phyloP scores from a whole-genome alignment of 2,797 vertebrate species.

The Heterohyrax brucei region DNA sequence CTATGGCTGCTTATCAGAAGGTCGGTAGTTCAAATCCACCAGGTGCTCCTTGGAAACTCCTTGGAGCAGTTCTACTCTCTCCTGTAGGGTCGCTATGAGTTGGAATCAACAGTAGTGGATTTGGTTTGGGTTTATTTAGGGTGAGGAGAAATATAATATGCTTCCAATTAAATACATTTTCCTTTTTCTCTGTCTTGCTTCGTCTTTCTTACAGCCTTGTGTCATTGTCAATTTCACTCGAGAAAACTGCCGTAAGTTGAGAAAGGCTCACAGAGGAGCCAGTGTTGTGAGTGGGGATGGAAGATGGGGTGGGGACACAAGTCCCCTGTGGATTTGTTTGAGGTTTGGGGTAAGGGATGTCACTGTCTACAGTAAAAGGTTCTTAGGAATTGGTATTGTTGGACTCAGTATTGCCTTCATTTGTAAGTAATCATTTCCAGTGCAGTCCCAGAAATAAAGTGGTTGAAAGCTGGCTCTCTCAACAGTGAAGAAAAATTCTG shows the following conservation, averaged over 20 bases:
- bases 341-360: background rate
- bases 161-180: slow-evolving; percentile 53
- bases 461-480: background rate
- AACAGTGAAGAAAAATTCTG: background rate
- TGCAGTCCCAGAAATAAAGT: background rate
- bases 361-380: background rate
- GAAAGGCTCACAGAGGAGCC: background rate
- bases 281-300: background rate
- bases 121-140: too few species aligned
- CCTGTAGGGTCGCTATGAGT: too few species aligned
- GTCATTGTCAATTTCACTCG: slow-evolving; percentile 92
- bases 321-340: background rate
- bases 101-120: too few species aligned
- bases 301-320: background rate
- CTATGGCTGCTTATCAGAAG: too few species aligned
- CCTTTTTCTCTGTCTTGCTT: background rate
- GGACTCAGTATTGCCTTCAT: background rate
- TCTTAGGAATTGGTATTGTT: background rate
- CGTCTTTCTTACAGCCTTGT: slow-evolving; percentile 92
- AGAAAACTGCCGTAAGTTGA: slow-evolving; percentile 94
- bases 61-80: too few species aligned
- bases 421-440: background rate
- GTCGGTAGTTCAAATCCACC: too few species aligned
- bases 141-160: slow-evolving; percentile 20
- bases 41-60: too few species aligned